phyloP scores from a whole-genome alignment of 2,113 vertebrate genomes.

The Centropus unirufus region DNA sequence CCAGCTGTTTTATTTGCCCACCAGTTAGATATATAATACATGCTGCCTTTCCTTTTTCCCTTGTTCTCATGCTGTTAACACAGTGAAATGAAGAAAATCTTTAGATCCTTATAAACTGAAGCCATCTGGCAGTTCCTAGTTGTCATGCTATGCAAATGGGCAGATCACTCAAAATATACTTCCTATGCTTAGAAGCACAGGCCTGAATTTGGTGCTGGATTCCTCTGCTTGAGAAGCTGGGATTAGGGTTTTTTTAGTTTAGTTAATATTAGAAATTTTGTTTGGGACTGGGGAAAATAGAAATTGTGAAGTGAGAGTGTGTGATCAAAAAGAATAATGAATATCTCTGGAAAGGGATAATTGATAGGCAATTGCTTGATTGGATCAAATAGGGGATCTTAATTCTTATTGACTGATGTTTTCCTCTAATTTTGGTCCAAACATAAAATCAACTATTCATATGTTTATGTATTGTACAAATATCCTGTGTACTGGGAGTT shows the following conservation, averaged over 20 bases:
- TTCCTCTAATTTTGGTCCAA: neutral
- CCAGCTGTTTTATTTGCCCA: slow-evolving; percentile 6
- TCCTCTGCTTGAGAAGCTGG: neutral
- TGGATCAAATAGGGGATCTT: neutral
- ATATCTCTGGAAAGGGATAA: neutral
- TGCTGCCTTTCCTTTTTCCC: neutral
- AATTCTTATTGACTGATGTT: neutral
- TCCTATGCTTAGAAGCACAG: neutral
- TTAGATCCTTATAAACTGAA: neutral
- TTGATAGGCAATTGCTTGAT: neutral
- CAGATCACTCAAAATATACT: neutral
- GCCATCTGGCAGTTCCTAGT: neutral
- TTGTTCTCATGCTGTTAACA: neutral
- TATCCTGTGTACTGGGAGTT: neutral
- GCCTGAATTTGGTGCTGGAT: neutral
- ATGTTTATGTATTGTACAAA: neutral
- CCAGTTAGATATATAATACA: neutral
- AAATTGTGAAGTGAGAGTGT: neutral
- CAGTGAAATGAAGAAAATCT: neutral
- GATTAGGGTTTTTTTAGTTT: neutral
- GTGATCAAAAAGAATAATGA: neutral
- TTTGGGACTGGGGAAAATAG: neutral
- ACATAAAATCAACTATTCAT: neutral
- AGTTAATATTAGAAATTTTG: neutral
- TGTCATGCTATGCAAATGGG: neutral